Base-by-base conservation (phyloP, 2,113 vertebrate genomes). In the Plestiodon gilberti region DNA sequence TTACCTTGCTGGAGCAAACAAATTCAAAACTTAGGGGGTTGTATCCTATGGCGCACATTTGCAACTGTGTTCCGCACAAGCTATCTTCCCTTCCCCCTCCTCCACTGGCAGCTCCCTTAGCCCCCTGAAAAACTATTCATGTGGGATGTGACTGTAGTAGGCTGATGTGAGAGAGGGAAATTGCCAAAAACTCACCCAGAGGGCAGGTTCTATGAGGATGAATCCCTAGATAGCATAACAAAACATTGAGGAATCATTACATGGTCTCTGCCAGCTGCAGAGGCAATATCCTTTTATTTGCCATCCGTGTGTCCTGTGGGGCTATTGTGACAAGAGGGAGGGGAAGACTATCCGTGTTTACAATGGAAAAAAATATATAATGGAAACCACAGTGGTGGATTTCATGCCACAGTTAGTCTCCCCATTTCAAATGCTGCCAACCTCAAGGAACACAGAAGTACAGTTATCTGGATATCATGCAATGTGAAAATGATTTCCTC, bases 401-500 rank as follows among this genome's bases (percentile, higher is more conserved):
- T 18, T 30, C 35, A 73, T 23, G 78, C 75, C 18, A 17, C 1
- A 80, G 25, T 33, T 64, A 82, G 3, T 59, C 87, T 84, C 20
- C 35, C 55, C 82, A 40, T 18, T 89, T 85, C 87, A 80, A 81
- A 86, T 89, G 78, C 18, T 69, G 55, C 23, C 76, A 5, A 2
- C 83, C 23, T 84, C 20, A 83, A 15, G 14, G n/a, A 3, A 69
- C 35, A 92, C 74, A 30, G 20, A 88, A 71, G 75, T 35, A 25
- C 17, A 89, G 61, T 10, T 79, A 87, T 88, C 78, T 33, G 77
- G 78, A 55, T 1, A 78, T n/a, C 70, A 40, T 8, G 8, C 7
- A 71, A 86, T 23, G 22, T 17, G 15, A 82, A 87, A 84, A 90
- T 33, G 86, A 91, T 79, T 82, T 81, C 84, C 91, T 82, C 82